Evolutionary conservation across 2,113 vertebrate species (phyloP).

Genomic region (Ophthalmolycus amberensis): DNA sequence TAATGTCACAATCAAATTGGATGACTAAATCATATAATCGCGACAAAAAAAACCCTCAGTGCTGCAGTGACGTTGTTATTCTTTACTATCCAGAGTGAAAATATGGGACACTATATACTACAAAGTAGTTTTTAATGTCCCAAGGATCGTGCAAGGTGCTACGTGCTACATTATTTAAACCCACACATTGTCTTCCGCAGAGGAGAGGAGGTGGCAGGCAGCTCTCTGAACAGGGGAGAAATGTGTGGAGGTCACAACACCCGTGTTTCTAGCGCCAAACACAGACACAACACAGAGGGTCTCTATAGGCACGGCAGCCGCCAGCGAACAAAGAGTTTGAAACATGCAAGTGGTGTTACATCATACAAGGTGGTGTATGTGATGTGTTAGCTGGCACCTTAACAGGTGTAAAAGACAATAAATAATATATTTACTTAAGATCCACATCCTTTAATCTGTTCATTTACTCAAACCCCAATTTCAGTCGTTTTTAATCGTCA

Average conservation of each 20-base stretch:
- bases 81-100: slow-evolving; percentile 15
- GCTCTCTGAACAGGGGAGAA: slow-evolving; percentile 27
- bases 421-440: neutral
- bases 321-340: slow-evolving; percentile 2
- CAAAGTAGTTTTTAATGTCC: slow-evolving; percentile 42
- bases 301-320: neutral
- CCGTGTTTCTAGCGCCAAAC: slow-evolving; percentile 27
- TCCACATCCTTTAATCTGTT: neutral
- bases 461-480: neutral
- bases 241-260: slow-evolving; percentile 24
- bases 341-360: slow-evolving; percentile 18
- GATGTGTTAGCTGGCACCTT: too few relatives aligned
- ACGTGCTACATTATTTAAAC: slow-evolving; percentile 55
- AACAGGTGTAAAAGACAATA: neutral
- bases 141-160: slow-evolving; percentile 31
- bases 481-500: neutral
- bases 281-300: slow-evolving; percentile 15
- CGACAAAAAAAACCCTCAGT: neutral
- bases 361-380: neutral
- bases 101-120: slow-evolving; percentile 24
- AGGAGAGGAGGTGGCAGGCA: slow-evolving; percentile 34
- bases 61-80: neutral
- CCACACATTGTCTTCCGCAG: slow-evolving; percentile 35
- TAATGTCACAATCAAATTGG: neutral
- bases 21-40: neutral